These are phyloP conservation scores for Carcina quercana DNA, from an alignment of 2,888 invertebrate species.

Conservation along the genomic window DNA sequence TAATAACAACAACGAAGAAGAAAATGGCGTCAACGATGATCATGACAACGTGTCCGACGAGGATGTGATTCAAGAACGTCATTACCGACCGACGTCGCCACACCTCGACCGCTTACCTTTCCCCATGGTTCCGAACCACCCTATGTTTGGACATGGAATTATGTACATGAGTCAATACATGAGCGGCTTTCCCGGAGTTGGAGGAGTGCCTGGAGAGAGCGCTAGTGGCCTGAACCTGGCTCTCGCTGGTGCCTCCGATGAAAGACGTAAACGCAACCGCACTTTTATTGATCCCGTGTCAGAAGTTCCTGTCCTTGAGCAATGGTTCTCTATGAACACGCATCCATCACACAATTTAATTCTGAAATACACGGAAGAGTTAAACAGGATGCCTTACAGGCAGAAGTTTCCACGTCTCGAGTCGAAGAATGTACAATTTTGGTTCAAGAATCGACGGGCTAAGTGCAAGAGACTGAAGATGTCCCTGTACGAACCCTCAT, in stretches of 20 bases:
- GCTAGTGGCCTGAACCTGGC: constrained; percentile 77
- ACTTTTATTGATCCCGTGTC: constrained; percentile 99
- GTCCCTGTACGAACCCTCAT: constrained; percentile 86
- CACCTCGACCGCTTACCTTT: constrained; percentile 76
- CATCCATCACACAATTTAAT: constrained; percentile 99
- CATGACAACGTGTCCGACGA: constrained; percentile 71
- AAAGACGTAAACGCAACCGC: constrained; percentile 94
- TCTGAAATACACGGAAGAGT: constrained; percentile 96
- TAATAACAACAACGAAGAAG: constrained; percentile 63
- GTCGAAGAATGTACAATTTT: constrained; percentile 99
- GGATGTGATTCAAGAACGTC: constrained; percentile 56
- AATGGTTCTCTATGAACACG: constrained; percentile 98
- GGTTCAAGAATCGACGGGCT: constrained; percentile 99
- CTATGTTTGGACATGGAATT: constrained; percentile 91
- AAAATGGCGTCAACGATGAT: constrained; percentile 63
- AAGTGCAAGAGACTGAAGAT: constrained; percentile 97
- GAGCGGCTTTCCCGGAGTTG: constrained; percentile 70
- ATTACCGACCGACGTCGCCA: constrained; percentile 53
- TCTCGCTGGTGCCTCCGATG: constrained; percentile 81
- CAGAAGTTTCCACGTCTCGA: constrained; percentile 99
- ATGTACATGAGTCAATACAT: constrained; percentile 96
- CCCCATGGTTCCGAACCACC: constrained; percentile 86
- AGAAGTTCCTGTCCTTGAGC: constrained; percentile 94
- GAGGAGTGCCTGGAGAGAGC: constrained; percentile 70
- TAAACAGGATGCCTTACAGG: constrained; percentile 97